phyloP scores from a whole-genome alignment of 2,888 invertebrate species.

The Tyria jacobaeae region DNA sequence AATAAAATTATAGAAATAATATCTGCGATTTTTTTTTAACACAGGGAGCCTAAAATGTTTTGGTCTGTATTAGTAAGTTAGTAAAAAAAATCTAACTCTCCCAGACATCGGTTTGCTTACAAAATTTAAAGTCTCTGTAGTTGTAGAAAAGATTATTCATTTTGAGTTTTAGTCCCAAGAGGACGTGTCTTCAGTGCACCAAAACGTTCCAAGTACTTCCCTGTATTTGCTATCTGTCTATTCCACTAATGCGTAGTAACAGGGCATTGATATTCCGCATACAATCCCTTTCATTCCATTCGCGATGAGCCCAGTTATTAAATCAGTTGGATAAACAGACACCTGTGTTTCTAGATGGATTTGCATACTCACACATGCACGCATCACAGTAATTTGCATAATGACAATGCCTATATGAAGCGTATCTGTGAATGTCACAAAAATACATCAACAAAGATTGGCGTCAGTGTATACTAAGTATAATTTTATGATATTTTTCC shows the following conservation, averaged over 20 bases:
- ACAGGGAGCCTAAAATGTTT: too few species aligned
- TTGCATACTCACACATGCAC: conserved; percentile 58
- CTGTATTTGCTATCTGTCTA: conserved; percentile 74
- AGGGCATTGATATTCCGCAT: conserved; percentile 77
- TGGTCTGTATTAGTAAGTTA: too few species aligned
- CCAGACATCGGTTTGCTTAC: neutral
- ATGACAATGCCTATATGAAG: conserved; percentile 59
- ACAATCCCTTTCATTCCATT: conserved; percentile 71
- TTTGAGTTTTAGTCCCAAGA: conserved; percentile 33
- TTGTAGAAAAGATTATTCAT: conserved; percentile 42
- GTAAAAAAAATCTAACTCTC: too few species aligned
- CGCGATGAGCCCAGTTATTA: conserved; percentile 80
- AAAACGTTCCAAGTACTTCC: conserved; percentile 52
- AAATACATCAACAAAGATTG: conserved; percentile 53
- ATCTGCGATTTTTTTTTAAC: too few species aligned
- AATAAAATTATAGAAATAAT: too few species aligned
- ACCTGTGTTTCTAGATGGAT: conserved; percentile 66
- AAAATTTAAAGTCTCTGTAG: neutral
- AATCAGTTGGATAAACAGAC: conserved; percentile 81
- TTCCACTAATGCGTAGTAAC: conserved; percentile 76
- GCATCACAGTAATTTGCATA: conserved; percentile 63
- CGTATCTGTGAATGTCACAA: conserved; percentile 52
- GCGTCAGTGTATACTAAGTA: conserved; percentile 25
- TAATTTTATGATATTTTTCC: conserved; percentile 41
- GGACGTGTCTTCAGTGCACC: conserved; percentile 33